Conservation (phyloP, 2,888 invertebrate genomes). For the Volucella inflata region DNA sequence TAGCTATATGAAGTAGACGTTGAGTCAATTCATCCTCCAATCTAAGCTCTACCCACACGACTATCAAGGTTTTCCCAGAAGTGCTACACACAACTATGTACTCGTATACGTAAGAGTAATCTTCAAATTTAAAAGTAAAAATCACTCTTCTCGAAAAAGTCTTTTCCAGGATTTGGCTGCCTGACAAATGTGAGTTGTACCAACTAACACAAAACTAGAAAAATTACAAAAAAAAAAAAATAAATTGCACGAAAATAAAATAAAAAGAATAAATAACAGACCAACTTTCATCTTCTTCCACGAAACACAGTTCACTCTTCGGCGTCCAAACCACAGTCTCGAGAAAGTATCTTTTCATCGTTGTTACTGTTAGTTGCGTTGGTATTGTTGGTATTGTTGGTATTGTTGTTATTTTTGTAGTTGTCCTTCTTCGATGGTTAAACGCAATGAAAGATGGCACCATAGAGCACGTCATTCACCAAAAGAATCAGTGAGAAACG, state of each 20-base stretch:
- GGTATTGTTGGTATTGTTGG: background rate
- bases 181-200: conserved; percentile 70
- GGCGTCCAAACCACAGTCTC: conserved; percentile 14
- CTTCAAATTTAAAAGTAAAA: conserved; percentile 36
- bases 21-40: too few relatives aligned
- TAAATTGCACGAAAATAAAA: background rate
- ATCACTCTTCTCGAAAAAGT: conserved; percentile 53
- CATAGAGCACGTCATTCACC: conserved; percentile 19
- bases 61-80: background rate
- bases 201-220: conserved; percentile 60
- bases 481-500: conserved; percentile 43
- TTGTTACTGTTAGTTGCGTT: too few relatives aligned
- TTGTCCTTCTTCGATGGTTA: conserved; percentile 34
- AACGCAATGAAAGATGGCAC: conserved; percentile 70
- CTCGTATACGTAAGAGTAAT: background rate
- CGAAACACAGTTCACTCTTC: conserved; percentile 19
- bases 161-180: conserved; percentile 57
- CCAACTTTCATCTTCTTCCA: conserved; percentile 15
- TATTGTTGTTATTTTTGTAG: background rate
- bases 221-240: conserved; percentile 39
- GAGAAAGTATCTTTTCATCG: conserved; percentile 28
- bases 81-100: background rate
- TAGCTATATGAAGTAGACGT: background rate
- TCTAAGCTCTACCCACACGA: too few relatives aligned
- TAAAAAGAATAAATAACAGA: background rate